Evolutionary conservation across 2,888 invertebrate species (phyloP), one percentile per base, ranked within the genome.

Genomic region (Apamea sordens): DNA sequence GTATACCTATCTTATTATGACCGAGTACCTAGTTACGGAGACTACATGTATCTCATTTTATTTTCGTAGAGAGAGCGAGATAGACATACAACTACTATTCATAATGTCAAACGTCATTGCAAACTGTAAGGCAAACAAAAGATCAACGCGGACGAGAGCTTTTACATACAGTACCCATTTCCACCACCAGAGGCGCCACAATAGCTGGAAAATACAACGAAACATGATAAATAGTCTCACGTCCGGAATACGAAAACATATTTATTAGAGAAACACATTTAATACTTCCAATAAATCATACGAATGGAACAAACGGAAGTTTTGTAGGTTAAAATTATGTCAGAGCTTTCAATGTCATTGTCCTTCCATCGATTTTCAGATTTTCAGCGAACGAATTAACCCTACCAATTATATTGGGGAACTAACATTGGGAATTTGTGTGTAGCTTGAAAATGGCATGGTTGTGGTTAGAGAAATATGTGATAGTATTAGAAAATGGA

Each of bases 161-260:
- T 91, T 89, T 85, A 83, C 80, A 78, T 44, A 68, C 82, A 90
- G 89, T 92, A 86, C 86, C 72, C 15, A 77, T 91, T 91, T 91
- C 88, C 92, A 89, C 91, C 93, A 77, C 86, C n/a, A 75, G 90
- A 53, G 88, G 92, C 92, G 91, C 90, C 82, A 88, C 84, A 56
- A 72, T 76, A 67, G 80, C 76, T 76, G 59, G 50, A 82, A 87
- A 86, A 77, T 83, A 77, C 77, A 85, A 76, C 79, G 68, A 78
- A 86, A 88, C 84, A 87, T 89, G 85, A 87, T 89, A 83, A 85
- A 89, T 87, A 72, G 79, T 73, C 67, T 59, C 63, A 80, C 82
- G 78, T 79, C 73, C 77, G 75, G 65, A 76, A 76, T 83, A 79
- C 78, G 80, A 85, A 86, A 88, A 88, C 86, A 85, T 85, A 87